Base-by-base conservation (phyloP, 2,888 invertebrate genomes). In the Coenonympha glycerion region DNA sequence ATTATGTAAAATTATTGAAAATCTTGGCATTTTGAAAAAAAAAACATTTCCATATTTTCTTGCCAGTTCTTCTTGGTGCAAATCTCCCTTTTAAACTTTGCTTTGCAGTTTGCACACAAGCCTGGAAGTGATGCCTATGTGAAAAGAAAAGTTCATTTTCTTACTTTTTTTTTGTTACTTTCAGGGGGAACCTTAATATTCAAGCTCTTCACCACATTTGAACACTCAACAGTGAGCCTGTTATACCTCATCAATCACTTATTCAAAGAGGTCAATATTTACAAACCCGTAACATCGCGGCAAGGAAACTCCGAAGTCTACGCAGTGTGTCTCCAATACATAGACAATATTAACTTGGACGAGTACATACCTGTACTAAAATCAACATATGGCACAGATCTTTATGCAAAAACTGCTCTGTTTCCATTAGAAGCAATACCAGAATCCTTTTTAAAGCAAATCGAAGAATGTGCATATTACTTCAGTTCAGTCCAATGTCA, bases 231-330 rank as follows among this genome's bases (percentile, higher is more conserved):
- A 1, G 88, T 97, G 0, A 91, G 91, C 56, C 78, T 96, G 3
- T 74, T 98, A 45, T 97, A 93, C 70, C 77, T 98, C 6, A 83
- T 98, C 3, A 91, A 91, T 62, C 92, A 92, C 62, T 65, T 89
- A 11, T 98, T 98, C 72, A 70, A 88, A 22, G 82, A 91, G 69
- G 91, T 98, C 0, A 87, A 90, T 59, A 86, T 95, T 13, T 94
- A 92, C 70, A 98, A 98, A 73, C 98, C 98, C 0, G 92, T 91
- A 1, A 95, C 95, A 0, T 98, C 98, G n/a, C 95, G 96, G 69
- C 92, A 94, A 67, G 98, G 98, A 5, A 98, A 98, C 78, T 98
- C 98, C 0, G 98, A 98, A 79, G 91, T 95, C 0, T 98, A 98
- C 69, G 89, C 96, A 0, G 85, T 98, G 21, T 95, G 94, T 64